Base-by-base conservation (phyloP, 2,888 invertebrate genomes). In the Ptychoptera contaminata region DNA sequence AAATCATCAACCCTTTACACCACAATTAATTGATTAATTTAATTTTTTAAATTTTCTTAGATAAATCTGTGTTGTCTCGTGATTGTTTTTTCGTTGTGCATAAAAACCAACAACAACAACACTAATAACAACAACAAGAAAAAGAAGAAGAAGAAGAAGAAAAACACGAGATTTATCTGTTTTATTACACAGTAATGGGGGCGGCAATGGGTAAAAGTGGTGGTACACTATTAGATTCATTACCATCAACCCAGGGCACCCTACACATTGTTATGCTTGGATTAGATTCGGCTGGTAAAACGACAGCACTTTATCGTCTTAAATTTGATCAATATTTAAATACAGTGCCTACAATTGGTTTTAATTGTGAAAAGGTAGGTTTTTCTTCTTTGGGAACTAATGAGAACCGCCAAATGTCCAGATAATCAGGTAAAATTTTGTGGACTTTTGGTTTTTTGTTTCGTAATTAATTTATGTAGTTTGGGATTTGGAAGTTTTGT, bases 291-390 rank as follows among this genome's bases (percentile, higher is more conserved):
- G 93, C 96, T 49, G 96, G 96, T 46, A 96, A 96, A 68, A 94
- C 94, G 14, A 96, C 96, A 11, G 91, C 93, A 47, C 77, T 97
- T 46, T 96, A 96, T 69, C 77, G 94, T 56, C 79, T 97, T 53
- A 97, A 96, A 69, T 92, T 94, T 67, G 91, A 93, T 70, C 94
- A 96, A 70, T 96, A 96, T 69, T 79, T 94, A 53, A 92, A 93
- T 69, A 92, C 94, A 46, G 92, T 92, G 55, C 93, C 94, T 43
- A 94, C 94, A 32, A 92, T 96, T 57, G 96, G 96, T 49, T 97
- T 96, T 69, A 97, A 96, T 69, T 94, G 94, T 68, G 96, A 97
- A 71, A 91, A 92, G 70, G 62, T 58, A 71, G 92, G 92, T 49
- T 79, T 84, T 50, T 88, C 85, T 61, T 96, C 94, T 67, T 76